A percentile compares a stretch with the other conserved stretches of the same genome.
These are phyloP conservation scores for Drosophila formosana DNA, from an alignment of 2,888 invertebrate genomes.

Conservation along the genomic window DNA sequence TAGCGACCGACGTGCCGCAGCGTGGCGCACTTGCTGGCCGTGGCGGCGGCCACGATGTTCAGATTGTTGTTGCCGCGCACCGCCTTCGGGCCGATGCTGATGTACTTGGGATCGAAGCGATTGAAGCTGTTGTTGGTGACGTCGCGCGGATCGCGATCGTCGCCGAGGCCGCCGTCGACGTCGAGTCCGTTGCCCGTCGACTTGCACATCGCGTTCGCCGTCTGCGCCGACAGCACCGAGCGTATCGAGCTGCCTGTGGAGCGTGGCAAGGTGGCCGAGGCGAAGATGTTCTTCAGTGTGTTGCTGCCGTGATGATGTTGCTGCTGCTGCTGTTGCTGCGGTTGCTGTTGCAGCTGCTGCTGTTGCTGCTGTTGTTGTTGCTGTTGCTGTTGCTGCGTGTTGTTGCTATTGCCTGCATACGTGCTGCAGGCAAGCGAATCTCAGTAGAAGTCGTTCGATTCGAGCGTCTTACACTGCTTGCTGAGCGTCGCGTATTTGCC, in stretches of 20 bases:
- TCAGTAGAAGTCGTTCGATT: slow-evolving; percentile 98
- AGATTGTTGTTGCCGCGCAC: slow-evolving; percentile 83
- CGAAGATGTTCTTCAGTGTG: slow-evolving; percentile 83
- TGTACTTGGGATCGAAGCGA: slow-evolving; percentile 85
- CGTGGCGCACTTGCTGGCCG: slow-evolving; percentile 85
- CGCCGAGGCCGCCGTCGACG: slow-evolving; percentile 60
- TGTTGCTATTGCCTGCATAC: slow-evolving; percentile 85
- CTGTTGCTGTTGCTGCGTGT: slow-evolving; percentile 69
- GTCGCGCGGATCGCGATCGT: slow-evolving; percentile 85
- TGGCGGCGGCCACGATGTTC: slow-evolving; percentile 81
- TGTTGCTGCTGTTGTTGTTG: slow-evolving; percentile 35
- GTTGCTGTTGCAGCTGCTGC: slow-evolving; percentile 49
- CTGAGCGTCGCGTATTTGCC: slow-evolving; percentile 97
- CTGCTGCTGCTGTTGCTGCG: slow-evolving; percentile 38
- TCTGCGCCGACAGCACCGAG: slow-evolving; percentile 82
- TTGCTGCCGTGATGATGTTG: slow-evolving; percentile 40
- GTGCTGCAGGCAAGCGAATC: slow-evolving; percentile 88
- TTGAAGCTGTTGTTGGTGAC: slow-evolving; percentile 85
- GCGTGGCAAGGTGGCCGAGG: slow-evolving; percentile 84
- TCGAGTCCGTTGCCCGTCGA: slow-evolving; percentile 82
- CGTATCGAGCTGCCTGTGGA: slow-evolving; percentile 84
- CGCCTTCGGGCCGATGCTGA: slow-evolving; percentile 85
- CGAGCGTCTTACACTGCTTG: slow-evolving; percentile 97
- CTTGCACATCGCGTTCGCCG: slow-evolving; percentile 82
- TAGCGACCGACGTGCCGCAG: slow-evolving; percentile 85